Conservation (phyloP, 1,140 invertebrate genomes). For the Sarcophaga peregrina region DNA sequence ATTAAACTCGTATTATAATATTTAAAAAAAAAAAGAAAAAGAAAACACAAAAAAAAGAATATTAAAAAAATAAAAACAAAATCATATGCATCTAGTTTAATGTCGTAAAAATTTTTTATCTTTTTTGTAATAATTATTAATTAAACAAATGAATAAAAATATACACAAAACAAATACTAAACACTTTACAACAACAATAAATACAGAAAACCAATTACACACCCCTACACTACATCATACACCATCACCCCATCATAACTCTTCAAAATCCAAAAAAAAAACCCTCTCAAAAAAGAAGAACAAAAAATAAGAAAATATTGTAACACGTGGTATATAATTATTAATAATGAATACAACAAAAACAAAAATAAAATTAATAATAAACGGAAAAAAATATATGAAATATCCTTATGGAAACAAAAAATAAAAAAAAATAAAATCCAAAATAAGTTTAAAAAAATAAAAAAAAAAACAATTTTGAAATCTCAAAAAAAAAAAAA, state of each 20-base stretch:
- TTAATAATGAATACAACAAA: slow-evolving; percentile 45
- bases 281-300: slow-evolving; percentile 51
- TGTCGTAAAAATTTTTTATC: slow-evolving; percentile 62
- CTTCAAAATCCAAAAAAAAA: too few relatives aligned
- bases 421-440: neutral
- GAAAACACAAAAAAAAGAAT: slow-evolving; percentile 44
- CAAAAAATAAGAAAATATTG: slow-evolving; percentile 54
- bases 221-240: too few relatives aligned
- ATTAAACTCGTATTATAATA: slow-evolving; percentile 50
- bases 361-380: slow-evolving; percentile 29
- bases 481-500: slow-evolving; percentile 42
- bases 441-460: neutral
- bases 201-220: too few relatives aligned
- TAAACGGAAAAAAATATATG: slow-evolving; percentile 26
- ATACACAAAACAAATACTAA: neutral
- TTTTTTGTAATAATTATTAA: slow-evolving; percentile 65
- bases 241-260: too few relatives aligned
- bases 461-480: slow-evolving; percentile 39
- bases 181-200: neutral
- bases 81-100: slow-evolving; percentile 64
- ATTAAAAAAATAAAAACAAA: slow-evolving; percentile 52
- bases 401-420: slow-evolving; percentile 34
- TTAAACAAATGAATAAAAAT: neutral
- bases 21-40: slow-evolving; percentile 45
- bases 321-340: slow-evolving; percentile 53